These are phyloP conservation scores for Virgularia gustaviana DNA, from an alignment of 92 coral and sea anemone genomes.

Conservation along the genomic window DNA sequence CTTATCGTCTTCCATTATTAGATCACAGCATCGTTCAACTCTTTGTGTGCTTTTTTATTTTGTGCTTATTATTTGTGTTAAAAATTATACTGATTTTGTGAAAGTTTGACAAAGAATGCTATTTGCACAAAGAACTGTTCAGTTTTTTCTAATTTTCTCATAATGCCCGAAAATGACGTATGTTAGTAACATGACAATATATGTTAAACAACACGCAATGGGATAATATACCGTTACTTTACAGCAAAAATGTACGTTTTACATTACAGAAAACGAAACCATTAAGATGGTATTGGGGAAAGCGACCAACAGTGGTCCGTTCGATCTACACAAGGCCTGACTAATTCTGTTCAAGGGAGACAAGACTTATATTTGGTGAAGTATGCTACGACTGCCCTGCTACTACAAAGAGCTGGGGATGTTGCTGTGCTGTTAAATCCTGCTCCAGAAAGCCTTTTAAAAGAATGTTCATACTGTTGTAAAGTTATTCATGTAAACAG, in stretches of 20 bases:
- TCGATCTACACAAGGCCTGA: constrained; percentile 1
- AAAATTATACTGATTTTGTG: too few relatives aligned
- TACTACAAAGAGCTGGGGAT: constrained; percentile 28
- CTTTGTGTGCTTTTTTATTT: too few relatives aligned
- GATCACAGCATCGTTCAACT: too few relatives aligned
- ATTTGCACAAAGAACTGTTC: too few relatives aligned
- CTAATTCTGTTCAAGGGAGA: background rate
- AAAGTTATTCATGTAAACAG: too few relatives aligned
- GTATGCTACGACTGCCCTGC: constrained; percentile 26
- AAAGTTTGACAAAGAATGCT: too few relatives aligned
- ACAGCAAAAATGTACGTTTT: background rate
- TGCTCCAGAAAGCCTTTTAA: constrained; percentile 13
- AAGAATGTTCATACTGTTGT: constrained; percentile 16
- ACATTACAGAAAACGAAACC: constrained; percentile 1
- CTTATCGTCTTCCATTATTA: too few relatives aligned
- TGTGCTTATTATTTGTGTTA: too few relatives aligned
- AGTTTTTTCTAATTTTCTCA: too few relatives aligned
- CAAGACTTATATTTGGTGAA: constrained; percentile 1
- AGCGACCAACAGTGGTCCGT: constrained; percentile 4
- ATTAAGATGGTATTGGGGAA: background rate
- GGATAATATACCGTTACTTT: background rate
- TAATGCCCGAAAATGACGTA: too few relatives aligned
- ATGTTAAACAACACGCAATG: too few relatives aligned
- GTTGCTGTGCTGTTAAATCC: constrained; percentile 29
- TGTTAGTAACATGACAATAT: too few relatives aligned